A percentile compares a stretch with the other conserved stretches of the same genome.
These are phyloP conservation scores for Cladorhizidae sp. DNA, from an alignment of 37 sponge, comb jelly and placozoan genomes.

Conservation along the genomic window DNA sequence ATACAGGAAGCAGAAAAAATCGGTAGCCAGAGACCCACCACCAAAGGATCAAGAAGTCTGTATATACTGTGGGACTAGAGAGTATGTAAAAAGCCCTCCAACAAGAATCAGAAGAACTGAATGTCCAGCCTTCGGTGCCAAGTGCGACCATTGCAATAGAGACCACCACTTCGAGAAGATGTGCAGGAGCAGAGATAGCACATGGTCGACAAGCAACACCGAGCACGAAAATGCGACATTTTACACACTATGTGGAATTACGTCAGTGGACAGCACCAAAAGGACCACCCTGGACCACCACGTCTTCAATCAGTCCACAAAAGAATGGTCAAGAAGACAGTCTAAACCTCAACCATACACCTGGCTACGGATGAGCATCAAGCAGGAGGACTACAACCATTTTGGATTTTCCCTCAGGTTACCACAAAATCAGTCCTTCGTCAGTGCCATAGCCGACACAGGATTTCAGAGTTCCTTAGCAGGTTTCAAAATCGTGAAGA, in stretches of 20 bases:
- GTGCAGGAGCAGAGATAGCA: constrained; percentile 19
- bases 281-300: constrained; percentile 23
- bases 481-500: constrained; percentile 23
- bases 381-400: constrained; percentile 37
- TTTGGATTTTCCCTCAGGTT: constrained; percentile 16
- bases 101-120: constrained; percentile 39
- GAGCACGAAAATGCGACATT: constrained; percentile 19
- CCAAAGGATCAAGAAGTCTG: constrained; percentile 30
- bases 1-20: constrained; percentile 31
- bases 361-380: constrained; percentile 26
- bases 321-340: constrained; percentile 34
- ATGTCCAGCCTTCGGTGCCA: constrained; percentile 40
- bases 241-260: constrained; percentile 31
- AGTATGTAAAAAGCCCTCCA: constrained; percentile 26
- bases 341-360: constrained; percentile 37
- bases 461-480: constrained; percentile 33
- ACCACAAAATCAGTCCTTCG: constrained; percentile 23
- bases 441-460: constrained; percentile 48
- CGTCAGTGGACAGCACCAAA: constrained; percentile 28
- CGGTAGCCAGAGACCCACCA: constrained; percentile 7
- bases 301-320: constrained; percentile 18
- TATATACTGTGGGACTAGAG: constrained; percentile 42
- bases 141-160: constrained; percentile 22
- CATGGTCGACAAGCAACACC: background rate
- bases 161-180: constrained; percentile 33